phyloP scores from a whole-genome alignment of 1,140 invertebrate species.

The Harlomillsia oculata region DNA sequence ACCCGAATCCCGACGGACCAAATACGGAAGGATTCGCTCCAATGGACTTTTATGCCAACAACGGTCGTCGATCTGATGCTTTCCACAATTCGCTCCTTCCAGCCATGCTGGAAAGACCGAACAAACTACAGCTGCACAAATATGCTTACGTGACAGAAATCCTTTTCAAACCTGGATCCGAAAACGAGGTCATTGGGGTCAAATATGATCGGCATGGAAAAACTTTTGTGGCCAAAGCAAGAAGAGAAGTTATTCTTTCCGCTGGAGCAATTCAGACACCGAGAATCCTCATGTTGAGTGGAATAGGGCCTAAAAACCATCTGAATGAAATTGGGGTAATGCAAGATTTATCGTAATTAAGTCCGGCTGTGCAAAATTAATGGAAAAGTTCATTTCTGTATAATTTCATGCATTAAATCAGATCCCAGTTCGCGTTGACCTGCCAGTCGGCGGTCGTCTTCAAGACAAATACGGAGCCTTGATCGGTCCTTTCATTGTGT shows the following conservation, averaged over 20 bases:
- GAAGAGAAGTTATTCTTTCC: neutral
- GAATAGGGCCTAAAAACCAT: neutral
- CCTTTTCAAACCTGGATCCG: neutral
- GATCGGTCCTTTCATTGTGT: constrained; percentile 1
- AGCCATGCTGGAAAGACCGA: neutral
- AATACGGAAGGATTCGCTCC: neutral
- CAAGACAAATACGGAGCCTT: neutral
- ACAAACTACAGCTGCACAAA: neutral
- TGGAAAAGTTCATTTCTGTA: too few relatives aligned
- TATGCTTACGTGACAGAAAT: constrained; percentile 1
- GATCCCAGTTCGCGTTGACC: neutral
- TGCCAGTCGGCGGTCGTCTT: neutral
- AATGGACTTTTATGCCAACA: constrained; percentile 2
- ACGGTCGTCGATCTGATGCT: neutral
- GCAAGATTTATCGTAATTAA: neutral
- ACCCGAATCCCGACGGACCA: constrained; percentile 15
- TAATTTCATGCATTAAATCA: neutral
- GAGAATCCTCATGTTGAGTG: neutral
- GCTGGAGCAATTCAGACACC: neutral
- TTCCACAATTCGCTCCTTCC: constrained; percentile 23
- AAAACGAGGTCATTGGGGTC: neutral
- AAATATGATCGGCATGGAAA: neutral
- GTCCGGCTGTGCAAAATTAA: neutral
- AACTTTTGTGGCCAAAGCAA: neutral
- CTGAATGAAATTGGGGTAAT: neutral